Percentiles rank a stretch among this genome's conserved stretches.
phyloP scores from a whole-genome alignment of 2,888 invertebrate species.

The Hypolimnas misippus region DNA sequence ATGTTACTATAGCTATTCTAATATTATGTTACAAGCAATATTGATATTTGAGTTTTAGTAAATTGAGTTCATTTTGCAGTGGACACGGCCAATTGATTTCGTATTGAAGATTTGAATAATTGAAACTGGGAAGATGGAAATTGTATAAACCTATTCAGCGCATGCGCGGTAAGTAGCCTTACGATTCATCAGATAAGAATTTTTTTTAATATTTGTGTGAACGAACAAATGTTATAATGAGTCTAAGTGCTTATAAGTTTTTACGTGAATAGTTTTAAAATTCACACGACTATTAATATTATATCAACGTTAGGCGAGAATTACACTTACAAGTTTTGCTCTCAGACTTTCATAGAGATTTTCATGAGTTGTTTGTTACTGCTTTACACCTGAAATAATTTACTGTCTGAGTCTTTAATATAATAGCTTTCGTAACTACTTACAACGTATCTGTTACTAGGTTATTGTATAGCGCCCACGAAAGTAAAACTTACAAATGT shows the following conservation, averaged over 20 bases:
- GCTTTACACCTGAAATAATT: too few relatives aligned
- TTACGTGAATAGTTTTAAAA: neutral
- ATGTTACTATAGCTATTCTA: constrained; percentile 36
- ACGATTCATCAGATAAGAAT: constrained; percentile 3
- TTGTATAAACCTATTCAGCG: constrained; percentile 39
- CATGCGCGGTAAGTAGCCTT: constrained; percentile 26
- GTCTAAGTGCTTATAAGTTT: neutral
- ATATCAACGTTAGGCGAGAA: too few relatives aligned
- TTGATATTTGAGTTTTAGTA: constrained; percentile 21
- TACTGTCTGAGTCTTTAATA: too few relatives aligned
- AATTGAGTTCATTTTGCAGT: constrained; percentile 34
- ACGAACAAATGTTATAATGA: constrained; percentile 8
- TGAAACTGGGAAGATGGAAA: constrained; percentile 37
- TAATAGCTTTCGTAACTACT: too few relatives aligned
- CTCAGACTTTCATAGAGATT: too few relatives aligned
- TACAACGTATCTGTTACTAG: too few relatives aligned
- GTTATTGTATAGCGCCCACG: too few relatives aligned
- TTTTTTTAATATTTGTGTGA: neutral
- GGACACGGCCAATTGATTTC: constrained; percentile 31
- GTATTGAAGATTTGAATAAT: constrained; percentile 40
- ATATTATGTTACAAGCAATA: constrained; percentile 26
- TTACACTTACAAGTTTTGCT: too few relatives aligned
- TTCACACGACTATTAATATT: constrained; percentile 1
- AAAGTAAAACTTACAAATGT: too few relatives aligned
- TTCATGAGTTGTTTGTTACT: too few relatives aligned